Base-by-base conservation (phyloP, 1,140 invertebrate genomes). In the Leucophenga varia region DNA sequence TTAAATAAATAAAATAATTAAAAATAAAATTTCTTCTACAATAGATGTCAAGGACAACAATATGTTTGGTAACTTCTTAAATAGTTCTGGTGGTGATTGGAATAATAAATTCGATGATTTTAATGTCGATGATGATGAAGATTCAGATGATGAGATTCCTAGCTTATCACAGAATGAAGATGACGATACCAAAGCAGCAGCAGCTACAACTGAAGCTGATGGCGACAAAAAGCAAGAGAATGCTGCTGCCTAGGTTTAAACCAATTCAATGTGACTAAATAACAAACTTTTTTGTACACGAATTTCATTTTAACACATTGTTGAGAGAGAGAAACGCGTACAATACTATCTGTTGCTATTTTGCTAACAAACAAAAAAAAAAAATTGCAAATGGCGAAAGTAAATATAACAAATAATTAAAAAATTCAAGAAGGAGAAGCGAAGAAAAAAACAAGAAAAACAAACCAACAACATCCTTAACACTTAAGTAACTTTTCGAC, bases 91-190 rank as follows among this genome's bases (percentile, higher is more conserved):
- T 9, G 55, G 57, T 31, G 60, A 64, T 55, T 68, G 64, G 61
- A 61, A 64, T 39, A 64, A 67, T n/a, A 72, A 67, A 53, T 73
- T 70, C 30, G 56, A 63, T 39, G 65, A 70, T 30, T 68, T 72
- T 25, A 65, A 67, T 48, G 47, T 72, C 25, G 70, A 73, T 18
- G 70, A 54, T 2, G 47, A 54, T 30, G 70, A 60, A 31, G 57
- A 73, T 36, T 73, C 70, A 19, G 70, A 73, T 45, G 70, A 72
- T 39, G 59, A 67, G 45, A 72, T 72, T 49, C 69, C 69, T 12
- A 72, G 64, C 42, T 54, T 72, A 34, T 69, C 69, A 21, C 64
- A 72, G 30, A 72, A 69, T 31, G 69, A 72, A 31, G 69, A 72
- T n/a, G 68, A 72, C 5, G 57, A 72, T 14, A 44, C 32, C 4